Conservation (phyloP, 1,140 invertebrate species). For the Uloborus diversus region DNA sequence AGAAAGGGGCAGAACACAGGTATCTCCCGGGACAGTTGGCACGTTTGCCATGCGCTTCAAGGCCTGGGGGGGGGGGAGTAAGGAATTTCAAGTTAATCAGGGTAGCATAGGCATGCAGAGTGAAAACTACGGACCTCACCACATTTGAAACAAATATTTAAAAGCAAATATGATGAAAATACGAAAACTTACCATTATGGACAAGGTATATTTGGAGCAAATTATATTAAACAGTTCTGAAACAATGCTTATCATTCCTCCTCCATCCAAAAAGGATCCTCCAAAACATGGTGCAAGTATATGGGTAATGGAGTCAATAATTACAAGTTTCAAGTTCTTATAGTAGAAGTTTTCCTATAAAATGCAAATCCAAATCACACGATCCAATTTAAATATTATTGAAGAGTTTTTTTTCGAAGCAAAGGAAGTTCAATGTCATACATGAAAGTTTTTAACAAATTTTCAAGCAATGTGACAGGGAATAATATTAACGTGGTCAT, state of each 20-base stretch:
- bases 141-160: no score
- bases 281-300: constrained; percentile 42
- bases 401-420: background rate
- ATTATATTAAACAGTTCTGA: constrained; percentile 9
- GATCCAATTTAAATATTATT: background rate
- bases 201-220: constrained; percentile 5
- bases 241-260: constrained; percentile 22
- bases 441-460: background rate
- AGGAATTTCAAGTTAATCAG: no score
- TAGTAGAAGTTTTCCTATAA: constrained; percentile 16
- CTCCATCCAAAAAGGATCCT: constrained; percentile 29
- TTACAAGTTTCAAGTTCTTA: constrained; percentile 1
- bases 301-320: constrained; percentile 42
- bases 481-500: background rate
- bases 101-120: no score
- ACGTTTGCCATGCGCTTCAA: no score
- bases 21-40: no score
- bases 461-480: background rate
- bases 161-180: no score
- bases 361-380: background rate
- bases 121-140: no score
- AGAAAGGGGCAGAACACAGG: no score
- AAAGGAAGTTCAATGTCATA: no score
- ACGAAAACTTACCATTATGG: constrained; percentile 36
- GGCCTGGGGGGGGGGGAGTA: no score